Conservation (phyloP, 2,888 invertebrate species). For the Chrysolina oricalcia region DNA sequence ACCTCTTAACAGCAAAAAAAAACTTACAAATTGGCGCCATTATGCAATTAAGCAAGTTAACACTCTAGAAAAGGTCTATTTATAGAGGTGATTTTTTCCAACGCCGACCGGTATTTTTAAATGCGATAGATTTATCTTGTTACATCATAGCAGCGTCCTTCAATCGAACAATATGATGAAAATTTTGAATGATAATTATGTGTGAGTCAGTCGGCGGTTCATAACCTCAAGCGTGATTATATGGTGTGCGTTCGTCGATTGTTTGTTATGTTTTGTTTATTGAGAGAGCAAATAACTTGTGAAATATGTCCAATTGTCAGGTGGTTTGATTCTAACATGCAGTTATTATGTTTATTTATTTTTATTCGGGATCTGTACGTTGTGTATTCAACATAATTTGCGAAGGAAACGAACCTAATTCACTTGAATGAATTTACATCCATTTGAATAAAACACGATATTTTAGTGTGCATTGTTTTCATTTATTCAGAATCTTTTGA, state of each 20-base stretch:
- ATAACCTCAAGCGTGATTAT: slow-evolving; percentile 41
- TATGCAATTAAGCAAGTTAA: slow-evolving; percentile 46
- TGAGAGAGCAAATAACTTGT: not conserved
- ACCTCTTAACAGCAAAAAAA: slow-evolving; percentile 20
- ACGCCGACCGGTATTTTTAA: slow-evolving; percentile 12
- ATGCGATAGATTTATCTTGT: slow-evolving; percentile 35
- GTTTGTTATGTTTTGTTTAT: slow-evolving; percentile 8
- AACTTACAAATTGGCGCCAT: slow-evolving; percentile 40
- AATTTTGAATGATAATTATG: slow-evolving; percentile 48
- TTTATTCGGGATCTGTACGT: too few species aligned
- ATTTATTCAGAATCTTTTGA: not conserved
- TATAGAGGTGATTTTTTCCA: slow-evolving; percentile 53
- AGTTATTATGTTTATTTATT: not conserved
- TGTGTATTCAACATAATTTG: not conserved
- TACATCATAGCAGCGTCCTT: slow-evolving; percentile 52
- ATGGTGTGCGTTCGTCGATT: slow-evolving; percentile 22
- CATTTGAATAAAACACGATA: slow-evolving; percentile 26
- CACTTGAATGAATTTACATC: slow-evolving; percentile 11
- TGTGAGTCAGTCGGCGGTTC: slow-evolving; percentile 43
- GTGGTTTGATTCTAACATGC: too few species aligned
- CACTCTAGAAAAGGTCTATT: slow-evolving; percentile 45
- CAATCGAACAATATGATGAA: slow-evolving; percentile 42
- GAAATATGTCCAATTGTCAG: not conserved
- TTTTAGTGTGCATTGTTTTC: slow-evolving; percentile 16
- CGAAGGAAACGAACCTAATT: slow-evolving; percentile 2